phyloP scores from a whole-genome alignment of 53 echinoderm and acorn worm genomes.

The Astropecten irregularis region DNA sequence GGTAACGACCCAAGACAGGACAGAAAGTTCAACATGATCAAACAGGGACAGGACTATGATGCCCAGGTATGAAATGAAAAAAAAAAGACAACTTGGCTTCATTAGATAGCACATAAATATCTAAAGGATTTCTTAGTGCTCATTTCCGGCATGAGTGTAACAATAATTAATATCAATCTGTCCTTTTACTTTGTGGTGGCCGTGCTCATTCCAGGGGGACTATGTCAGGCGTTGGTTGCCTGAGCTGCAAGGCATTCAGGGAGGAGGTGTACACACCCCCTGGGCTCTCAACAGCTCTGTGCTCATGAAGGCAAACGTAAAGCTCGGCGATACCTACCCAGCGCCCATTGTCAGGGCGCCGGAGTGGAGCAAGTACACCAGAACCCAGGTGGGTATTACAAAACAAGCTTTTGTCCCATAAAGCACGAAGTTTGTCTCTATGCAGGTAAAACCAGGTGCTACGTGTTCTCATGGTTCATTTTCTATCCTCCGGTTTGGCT shows the following conservation, averaged over 20 bases:
- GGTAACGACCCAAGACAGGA: constrained; percentile 85
- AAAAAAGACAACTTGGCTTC: too few relatives aligned
- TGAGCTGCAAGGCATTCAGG: constrained; percentile 72
- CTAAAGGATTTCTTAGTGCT: too few relatives aligned
- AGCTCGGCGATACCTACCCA: constrained; percentile 79
- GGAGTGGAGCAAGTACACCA: constrained; percentile 71
- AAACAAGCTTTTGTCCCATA: too few relatives aligned
- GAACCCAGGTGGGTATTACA: constrained; percentile 37
- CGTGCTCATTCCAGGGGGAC: constrained; percentile 60
- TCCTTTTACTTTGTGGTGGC: not conserved
- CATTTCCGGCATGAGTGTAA: too few relatives aligned
- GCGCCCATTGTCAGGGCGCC: constrained; percentile 75
- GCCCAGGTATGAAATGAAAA: constrained; percentile 57
- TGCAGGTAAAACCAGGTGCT: too few relatives aligned
- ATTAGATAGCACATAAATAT: too few relatives aligned
- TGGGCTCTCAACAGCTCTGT: constrained; percentile 70
- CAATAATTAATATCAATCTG: too few relatives aligned
- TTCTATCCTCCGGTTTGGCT: too few relatives aligned
- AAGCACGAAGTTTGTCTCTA: too few relatives aligned
- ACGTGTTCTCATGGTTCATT: too few relatives aligned
- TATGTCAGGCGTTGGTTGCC: constrained; percentile 84
- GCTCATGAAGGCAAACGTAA: constrained; percentile 60
- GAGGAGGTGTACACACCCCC: constrained; percentile 71
- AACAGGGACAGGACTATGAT: constrained; percentile 87
- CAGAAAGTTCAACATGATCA: constrained; percentile 91